Evolutionary conservation across 2,888 invertebrate species (phyloP), one percentile per base, ranked within the genome.

Genomic region (Chrysolina haemoptera): DNA sequence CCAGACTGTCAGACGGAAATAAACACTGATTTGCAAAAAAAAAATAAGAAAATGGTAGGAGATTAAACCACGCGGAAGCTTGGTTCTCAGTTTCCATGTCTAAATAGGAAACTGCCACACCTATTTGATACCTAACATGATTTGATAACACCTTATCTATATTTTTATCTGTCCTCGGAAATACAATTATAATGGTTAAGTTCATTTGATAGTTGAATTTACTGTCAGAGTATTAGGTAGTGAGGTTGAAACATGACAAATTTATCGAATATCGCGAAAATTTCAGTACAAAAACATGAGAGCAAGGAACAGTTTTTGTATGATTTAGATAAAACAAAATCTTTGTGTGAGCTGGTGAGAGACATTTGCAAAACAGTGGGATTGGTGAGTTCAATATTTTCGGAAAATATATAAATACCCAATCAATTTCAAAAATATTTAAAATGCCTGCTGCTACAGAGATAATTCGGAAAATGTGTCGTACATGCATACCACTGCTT

Each of bases 251-350:
- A 46, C 55, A 75, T 73, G 69, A 46, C 67, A 3, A 77, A 46
- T n/a, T 75, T 76, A 75, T 68, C 77, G 40, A 76, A 76, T 63
- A 81, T 84, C 16, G 84, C 84, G 14, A 85, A 85, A 81, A 81
- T 85, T 68, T 84, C 85, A 1, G 80, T 85, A 4, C 83, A 84
- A 78, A 83, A 82, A 67, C 70, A 79, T 10, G 82, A 82, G 1
- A 78, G 74, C 66, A 81, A 79, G 55, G 80, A 81, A 10, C 83
- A 83, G 73, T 79, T 80, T 46, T 72, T 85, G 41, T 82, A 81
- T 66, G 82, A 82, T 69, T 80, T 84, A 46, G 83, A 85, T 66
- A 84, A 82, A 74, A 79, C 65, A 48, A 79, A 76, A 55, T 66
- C 78, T 14, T 72, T 84, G 10, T 78, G 78, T 66, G 83, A 83